Evolutionary conservation across 1,140 invertebrate genomes (phyloP).

Genomic region (Meloidogyne hapla): DNA sequence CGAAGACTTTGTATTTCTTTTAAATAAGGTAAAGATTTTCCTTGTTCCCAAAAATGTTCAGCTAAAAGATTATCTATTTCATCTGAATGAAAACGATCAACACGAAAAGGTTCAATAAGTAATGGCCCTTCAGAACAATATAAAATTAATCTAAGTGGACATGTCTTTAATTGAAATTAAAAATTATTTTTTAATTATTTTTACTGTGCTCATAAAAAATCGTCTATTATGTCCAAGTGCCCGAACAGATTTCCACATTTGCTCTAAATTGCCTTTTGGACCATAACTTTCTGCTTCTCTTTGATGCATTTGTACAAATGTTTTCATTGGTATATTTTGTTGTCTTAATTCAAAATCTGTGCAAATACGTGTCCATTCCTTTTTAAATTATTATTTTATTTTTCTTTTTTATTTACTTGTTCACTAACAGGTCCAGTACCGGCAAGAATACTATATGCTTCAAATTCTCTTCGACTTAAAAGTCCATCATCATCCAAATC

Average conservation of each 20-base stretch:
- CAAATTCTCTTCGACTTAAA: conserved; percentile 42
- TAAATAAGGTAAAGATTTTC: conserved; percentile 39
- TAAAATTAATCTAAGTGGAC: conserved; percentile 41
- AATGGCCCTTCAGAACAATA: conserved; percentile 38
- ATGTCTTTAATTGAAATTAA: conserved; percentile 17
- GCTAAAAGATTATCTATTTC: conserved; percentile 31
- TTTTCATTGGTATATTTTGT: conserved; percentile 44
- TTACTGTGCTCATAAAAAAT: conserved; percentile 48
- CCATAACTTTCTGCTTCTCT: conserved; percentile 39
- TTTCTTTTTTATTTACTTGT: conserved; percentile 31
- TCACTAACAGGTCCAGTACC: conserved; percentile 32
- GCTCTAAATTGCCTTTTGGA: conserved; percentile 34
- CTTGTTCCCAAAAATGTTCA: conserved; percentile 51
- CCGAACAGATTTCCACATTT: conserved; percentile 46
- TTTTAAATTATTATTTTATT: not conserved
- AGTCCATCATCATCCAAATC: conserved; percentile 50
- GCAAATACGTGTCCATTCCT: conserved; percentile 41
- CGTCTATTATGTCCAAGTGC: conserved; percentile 48
- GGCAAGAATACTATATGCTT: conserved; percentile 46
- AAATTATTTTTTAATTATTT: conserved; percentile 14
- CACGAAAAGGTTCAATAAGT: conserved; percentile 33
- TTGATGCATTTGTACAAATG: conserved; percentile 49
- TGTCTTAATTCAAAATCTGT: conserved; percentile 41
- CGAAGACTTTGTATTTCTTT: conserved; percentile 44
- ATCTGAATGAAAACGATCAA: conserved; percentile 22